These are phyloP conservation scores for Cuniculus paca DNA, from an alignment of 2,797 vertebrate species.

Conservation along the genomic window DNA sequence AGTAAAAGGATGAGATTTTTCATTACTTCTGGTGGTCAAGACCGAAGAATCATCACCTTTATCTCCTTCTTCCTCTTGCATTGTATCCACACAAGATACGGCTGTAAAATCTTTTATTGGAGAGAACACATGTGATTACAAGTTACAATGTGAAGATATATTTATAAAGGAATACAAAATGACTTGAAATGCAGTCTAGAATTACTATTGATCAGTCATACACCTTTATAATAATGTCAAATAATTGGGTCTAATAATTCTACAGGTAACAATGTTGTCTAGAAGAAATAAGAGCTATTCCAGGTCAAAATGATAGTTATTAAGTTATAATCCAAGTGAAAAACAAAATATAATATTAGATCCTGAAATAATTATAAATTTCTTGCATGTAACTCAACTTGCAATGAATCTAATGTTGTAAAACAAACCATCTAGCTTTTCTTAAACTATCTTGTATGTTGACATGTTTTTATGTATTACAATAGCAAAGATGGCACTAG, in stretches of 20 bases:
- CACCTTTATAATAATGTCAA: slow-evolving; percentile 38
- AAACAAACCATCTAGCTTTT: slow-evolving; percentile 11
- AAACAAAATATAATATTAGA: slow-evolving; percentile 32
- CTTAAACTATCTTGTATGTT: slow-evolving; percentile 8
- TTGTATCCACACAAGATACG: slow-evolving; percentile 88
- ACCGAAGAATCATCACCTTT: slow-evolving; percentile 91
- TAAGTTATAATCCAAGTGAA: slow-evolving; percentile 54
- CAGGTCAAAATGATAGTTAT: slow-evolving; percentile 22
- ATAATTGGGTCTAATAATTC: slow-evolving; percentile 33
- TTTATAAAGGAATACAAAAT: slow-evolving; percentile 61
- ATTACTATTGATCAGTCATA: slow-evolving; percentile 13
- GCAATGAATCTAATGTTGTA: background rate
- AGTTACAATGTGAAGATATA: slow-evolving; percentile 16
- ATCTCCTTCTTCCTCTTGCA: slow-evolving; percentile 92
- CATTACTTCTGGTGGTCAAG: slow-evolving; percentile 88
- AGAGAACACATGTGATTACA: slow-evolving; percentile 1
- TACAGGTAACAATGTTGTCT: background rate
- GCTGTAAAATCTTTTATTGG: slow-evolving; percentile 88
- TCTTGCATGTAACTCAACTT: background rate
- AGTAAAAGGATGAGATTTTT: slow-evolving; percentile 90
- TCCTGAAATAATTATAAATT: background rate
- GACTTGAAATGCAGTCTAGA: slow-evolving; percentile 53
- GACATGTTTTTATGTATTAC: background rate
- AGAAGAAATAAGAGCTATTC: background rate
- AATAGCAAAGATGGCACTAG: slow-evolving; percentile 37